Evolutionary conservation across 2,888 invertebrate genomes (phyloP), one percentile per base, ranked within the genome.

Genomic region (Trisateles emortualis): DNA sequence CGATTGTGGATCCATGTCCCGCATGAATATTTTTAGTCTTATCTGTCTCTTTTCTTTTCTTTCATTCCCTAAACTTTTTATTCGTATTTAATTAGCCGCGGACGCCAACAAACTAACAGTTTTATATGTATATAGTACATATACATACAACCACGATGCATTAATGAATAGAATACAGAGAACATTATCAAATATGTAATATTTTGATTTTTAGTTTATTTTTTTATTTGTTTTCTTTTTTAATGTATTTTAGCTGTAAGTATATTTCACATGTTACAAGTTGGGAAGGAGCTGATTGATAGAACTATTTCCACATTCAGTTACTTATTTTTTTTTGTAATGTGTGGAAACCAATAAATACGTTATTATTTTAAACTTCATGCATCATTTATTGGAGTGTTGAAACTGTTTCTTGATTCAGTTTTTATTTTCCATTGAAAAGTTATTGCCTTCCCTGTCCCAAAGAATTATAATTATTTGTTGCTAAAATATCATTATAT

Each of bases 191-290:
- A 41, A 26, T 29, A 29, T 41, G 29, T 26, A 29, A 41, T 55
- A 64, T 64, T 55, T 65, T 51, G 65, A 53, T 50, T 54, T 52
- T 64, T 60, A 60, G 52, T 65, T 68, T 58, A 48, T 58, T 57
- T 52, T 43, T 33, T 33, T 11, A 33, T 48, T 48, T 63, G 49
- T 53, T 13, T 43, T 59, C 33, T 53, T 61, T 66, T 53, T 50
- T 68, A 50, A 50, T 58, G 52, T 67, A 60, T 63, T 51, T 60
- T 64, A 68, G 66, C 33, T 58, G 16, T 68, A 68, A 64, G 69
- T 51, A 40, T 50, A 54, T 40, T 56, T 52, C 57, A 60, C 19
- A n/a, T 13, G 68, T 57, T 55, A 39, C 55, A 60, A 57, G 38
- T 55, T 60, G 47, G 36, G 30, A 38, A 55, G 38, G 41, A 58